phyloP scores from a whole-genome alignment of 92 coral and sea anemone genomes.

The Muricea muricata region DNA sequence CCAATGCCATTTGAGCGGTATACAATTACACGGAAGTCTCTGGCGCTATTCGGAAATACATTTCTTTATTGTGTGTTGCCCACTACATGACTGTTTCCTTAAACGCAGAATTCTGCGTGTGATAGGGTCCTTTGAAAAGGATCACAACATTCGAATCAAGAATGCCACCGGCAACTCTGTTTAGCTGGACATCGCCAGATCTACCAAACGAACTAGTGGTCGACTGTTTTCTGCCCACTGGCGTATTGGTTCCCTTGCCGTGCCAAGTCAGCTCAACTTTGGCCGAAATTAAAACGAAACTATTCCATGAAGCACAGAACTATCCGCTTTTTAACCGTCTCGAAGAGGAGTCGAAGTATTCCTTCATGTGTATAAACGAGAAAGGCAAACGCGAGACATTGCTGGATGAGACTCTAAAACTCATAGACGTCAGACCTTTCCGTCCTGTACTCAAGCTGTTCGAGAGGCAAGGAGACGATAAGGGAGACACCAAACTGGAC shows the following conservation, averaged over 20 bases:
- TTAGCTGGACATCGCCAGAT: constrained; percentile 31
- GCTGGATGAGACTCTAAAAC: constrained; percentile 83
- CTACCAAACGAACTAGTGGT: constrained; percentile 43
- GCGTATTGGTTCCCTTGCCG: constrained; percentile 86
- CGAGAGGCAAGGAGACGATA: constrained; percentile 76
- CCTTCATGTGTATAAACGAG: constrained; percentile 88
- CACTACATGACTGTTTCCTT: not conserved
- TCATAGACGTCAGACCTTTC: constrained; percentile 86
- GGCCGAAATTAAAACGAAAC: constrained; percentile 75
- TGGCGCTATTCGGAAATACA: not conserved
- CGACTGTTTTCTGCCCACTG: constrained; percentile 92
- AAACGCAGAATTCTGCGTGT: not conserved
- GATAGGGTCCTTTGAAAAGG: not conserved
- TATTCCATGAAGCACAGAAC: constrained; percentile 84
- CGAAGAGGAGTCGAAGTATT: constrained; percentile 72
- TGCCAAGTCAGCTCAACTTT: constrained; percentile 79
- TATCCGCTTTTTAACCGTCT: constrained; percentile 85
- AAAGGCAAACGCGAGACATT: constrained; percentile 91
- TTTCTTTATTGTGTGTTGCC: not conserved
- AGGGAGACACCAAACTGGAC: constrained; percentile 74
- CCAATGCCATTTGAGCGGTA: no score
- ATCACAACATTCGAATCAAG: not conserved
- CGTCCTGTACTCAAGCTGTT: constrained; percentile 88
- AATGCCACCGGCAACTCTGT: constrained; percentile 30
- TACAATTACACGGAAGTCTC: constrained; percentile 7